Conservation (phyloP, 2,113 vertebrate genomes). For the Choloepus hoffmanni region DNA sequence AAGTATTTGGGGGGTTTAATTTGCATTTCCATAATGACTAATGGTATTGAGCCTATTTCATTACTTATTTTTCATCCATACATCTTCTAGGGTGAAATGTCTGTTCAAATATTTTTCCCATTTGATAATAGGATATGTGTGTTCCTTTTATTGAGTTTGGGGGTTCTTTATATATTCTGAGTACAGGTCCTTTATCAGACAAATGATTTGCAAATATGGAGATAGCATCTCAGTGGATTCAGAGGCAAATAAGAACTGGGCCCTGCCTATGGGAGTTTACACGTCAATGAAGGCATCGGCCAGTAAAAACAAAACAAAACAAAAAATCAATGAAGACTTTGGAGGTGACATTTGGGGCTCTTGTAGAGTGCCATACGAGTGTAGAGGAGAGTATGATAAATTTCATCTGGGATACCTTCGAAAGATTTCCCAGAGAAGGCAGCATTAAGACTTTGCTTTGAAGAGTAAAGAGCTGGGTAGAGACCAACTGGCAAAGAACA, state of each 20-base stretch:
- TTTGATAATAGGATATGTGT: neutral
- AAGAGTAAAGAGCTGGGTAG: neutral
- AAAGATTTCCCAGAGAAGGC: neutral
- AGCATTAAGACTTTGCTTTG: slow-evolving; percentile 26
- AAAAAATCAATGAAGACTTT: neutral
- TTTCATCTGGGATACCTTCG: neutral
- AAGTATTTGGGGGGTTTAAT: neutral
- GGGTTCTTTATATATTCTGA: neutral
- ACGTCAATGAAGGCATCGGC: neutral
- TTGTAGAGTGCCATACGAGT: neutral
- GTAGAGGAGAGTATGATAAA: neutral
- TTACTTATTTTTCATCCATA: neutral
- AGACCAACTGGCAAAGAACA: neutral
- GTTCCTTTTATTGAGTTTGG: slow-evolving; percentile 27
- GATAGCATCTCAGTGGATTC: neutral
- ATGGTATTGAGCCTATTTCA: slow-evolving; percentile 16
- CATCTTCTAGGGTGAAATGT: neutral
- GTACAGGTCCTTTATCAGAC: neutral
- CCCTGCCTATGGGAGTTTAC: neutral
- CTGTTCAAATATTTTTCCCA: neutral
- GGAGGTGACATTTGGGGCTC: neutral
- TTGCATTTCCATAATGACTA: neutral
- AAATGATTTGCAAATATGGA: slow-evolving; percentile 42
- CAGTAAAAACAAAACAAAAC: neutral
- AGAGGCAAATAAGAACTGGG: neutral